Conservation (phyloP, 2,797 vertebrate genomes). For the Gobionotothen gibberifrons region DNA sequence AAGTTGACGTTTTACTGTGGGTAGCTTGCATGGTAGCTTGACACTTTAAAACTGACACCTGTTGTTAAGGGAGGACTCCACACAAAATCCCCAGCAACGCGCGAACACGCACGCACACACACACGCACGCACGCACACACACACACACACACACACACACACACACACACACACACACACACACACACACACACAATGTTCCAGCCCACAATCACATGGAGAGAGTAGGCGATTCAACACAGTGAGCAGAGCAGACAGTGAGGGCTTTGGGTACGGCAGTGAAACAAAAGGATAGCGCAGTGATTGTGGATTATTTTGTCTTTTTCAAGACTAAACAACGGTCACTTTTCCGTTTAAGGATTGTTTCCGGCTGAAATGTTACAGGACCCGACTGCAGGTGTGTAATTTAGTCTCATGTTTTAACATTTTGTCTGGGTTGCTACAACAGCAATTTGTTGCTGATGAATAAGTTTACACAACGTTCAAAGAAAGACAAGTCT, state of each 20-base stretch:
- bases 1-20: rapidly evolving
- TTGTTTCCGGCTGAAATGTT: slow-evolving; percentile 59
- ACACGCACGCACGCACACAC: not conserved
- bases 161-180: slow-evolving; percentile 10
- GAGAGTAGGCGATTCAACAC: slow-evolving; percentile 9
- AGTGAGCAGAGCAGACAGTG: not conserved
- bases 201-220: slow-evolving; percentile 38
- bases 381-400: slow-evolving; percentile 56
- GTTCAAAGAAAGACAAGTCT: not conserved
- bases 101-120: not conserved
- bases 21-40: too few species aligned
- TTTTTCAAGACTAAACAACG: not conserved
- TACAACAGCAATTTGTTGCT: not conserved
- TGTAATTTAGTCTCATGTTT: slow-evolving; percentile 8
- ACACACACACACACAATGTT: slow-evolving; percentile 36
- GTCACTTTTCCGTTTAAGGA: slow-evolving; percentile 4
- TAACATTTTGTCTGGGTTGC: not conserved
- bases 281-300: not conserved
- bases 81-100: not conserved
- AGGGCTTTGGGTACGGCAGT: not conserved
- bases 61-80: slow-evolving; percentile 49
- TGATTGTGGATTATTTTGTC: slow-evolving; percentile 47
- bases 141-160: not conserved
- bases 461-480: not conserved
- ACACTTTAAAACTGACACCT: slow-evolving; percentile 57